Evolutionary conservation across 92 coral and sea anemone genomes (phyloP), one percentile per base, ranked within the genome.

Genomic region (Epizoanthus ramosus): DNA sequence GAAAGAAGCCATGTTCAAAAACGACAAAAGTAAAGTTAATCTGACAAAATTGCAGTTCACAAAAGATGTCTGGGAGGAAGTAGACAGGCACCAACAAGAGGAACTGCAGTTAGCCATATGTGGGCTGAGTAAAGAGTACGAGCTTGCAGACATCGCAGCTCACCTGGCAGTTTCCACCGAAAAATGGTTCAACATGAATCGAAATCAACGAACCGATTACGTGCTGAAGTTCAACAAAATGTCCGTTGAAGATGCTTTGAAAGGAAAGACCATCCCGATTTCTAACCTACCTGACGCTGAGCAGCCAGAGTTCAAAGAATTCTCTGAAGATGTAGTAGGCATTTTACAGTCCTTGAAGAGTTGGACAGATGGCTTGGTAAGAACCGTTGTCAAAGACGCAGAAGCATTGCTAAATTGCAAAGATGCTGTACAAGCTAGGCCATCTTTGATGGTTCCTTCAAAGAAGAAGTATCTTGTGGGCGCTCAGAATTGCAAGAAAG

Each of bases 91-190:
- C 18, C 91, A 87, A 25, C 87, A 83, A 52, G 5, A 1, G 0
- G 87, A 85, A 24, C 76, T 88, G 12, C 16, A 59, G 13, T 13
- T 79, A 28, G 86, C 91, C 1, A 71, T 88, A n/a, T 79, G 69
- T 72, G 86, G 88, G 1, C 6, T 50, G 59, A 88, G 88, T 59
- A 75, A 77, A 12, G 91, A 88, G 56, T 84, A 83, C 47, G 88
- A 88, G 85, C 91, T 88, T 18, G 81, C 89, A 28, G 59, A 79
- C 22, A 5, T 12, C 35, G 87, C 65, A 47, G 8, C 53, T 65
- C 53, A 18, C 67, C n/a, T n/a, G n/a, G n/a, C n/a, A n/a, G n/a
- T n/a, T n/a, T n/a, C n/a, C n/a, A n/a, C n/a, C n/a, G n/a, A n/a
- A n/a, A n/a, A n/a, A n/a, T n/a, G n/a, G n/a, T n/a, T n/a, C n/a